Evolutionary conservation across 2,113 vertebrate genomes (phyloP).

Genomic region (Heterotis niloticus): DNA sequence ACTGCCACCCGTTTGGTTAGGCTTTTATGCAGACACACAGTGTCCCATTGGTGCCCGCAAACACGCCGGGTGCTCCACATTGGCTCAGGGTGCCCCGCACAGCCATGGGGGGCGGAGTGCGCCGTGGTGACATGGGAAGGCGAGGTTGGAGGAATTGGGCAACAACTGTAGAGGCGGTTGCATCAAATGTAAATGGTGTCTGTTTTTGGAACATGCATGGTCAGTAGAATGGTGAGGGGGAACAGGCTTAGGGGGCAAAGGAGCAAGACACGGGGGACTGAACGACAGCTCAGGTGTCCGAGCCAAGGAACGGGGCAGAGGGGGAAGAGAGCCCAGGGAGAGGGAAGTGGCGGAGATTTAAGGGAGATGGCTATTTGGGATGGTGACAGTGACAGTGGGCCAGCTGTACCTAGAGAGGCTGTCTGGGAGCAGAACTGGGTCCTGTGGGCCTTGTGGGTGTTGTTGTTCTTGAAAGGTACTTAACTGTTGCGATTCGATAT

Average conservation of each 20-base stretch:
- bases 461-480: no score
- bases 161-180: constrained; percentile 58
- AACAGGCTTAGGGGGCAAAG: constrained; percentile 12
- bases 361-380: constrained; percentile 1
- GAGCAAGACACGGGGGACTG: constrained; percentile 27
- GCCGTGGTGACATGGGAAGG: constrained; percentile 28
- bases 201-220: constrained; percentile 37
- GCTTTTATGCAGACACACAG: constrained; percentile 69
- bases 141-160: constrained; percentile 41
- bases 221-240: constrained; percentile 41
- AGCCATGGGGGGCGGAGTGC: constrained; percentile 49
- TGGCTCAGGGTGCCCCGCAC: constrained; percentile 54
- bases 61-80: constrained; percentile 47
- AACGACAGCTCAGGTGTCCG: constrained; percentile 42
- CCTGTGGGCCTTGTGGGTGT: no score
- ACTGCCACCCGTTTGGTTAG: constrained; percentile 56
- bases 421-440: neutral
- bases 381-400: neutral
- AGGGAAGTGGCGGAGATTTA: constrained; percentile 19
- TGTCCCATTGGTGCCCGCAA: constrained; percentile 53
- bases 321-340: neutral
- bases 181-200: constrained; percentile 58
- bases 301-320: constrained; percentile 5
- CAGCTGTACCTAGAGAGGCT: neutral
- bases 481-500: no score